A percentile compares a stretch with the other conserved stretches of the same genome.
These are phyloP conservation scores for Chlorodrepanis virens DNA, from an alignment of 2,113 vertebrate species.

Conservation along the genomic window DNA sequence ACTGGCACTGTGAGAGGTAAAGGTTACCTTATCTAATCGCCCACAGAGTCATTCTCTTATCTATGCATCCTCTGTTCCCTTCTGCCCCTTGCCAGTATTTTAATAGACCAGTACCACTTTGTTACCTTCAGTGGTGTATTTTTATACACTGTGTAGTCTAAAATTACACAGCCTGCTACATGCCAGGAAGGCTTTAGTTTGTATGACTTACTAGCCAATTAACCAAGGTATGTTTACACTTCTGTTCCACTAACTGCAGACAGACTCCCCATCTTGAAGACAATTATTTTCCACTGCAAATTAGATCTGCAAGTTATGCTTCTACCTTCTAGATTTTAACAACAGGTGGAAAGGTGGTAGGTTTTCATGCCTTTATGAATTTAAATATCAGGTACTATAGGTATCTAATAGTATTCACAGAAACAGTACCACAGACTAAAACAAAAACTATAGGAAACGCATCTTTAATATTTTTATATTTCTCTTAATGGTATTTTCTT, in stretches of 20 bases:
- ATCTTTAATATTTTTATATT: background rate
- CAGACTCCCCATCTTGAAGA: background rate
- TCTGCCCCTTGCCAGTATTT: slow-evolving; percentile 14
- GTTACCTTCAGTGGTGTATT: background rate
- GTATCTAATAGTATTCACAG: background rate
- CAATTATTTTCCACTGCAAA: background rate
- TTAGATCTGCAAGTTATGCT: background rate
- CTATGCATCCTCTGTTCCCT: slow-evolving; percentile 2
- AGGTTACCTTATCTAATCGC: background rate
- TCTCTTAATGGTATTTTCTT: background rate
- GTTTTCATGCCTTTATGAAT: background rate
- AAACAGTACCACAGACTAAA: background rate
- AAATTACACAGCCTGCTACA: slow-evolving; percentile 6
- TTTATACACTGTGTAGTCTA: slow-evolving; percentile 17
- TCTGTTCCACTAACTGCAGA: background rate
- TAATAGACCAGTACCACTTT: background rate
- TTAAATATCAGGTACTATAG: background rate
- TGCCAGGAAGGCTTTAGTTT: background rate
- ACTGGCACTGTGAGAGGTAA: background rate
- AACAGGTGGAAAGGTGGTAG: background rate
- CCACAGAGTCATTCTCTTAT: background rate
- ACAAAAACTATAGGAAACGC: background rate
- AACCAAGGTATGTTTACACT: slow-evolving; percentile 21
- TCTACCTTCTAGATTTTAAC: background rate
- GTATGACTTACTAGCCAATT: background rate